Base-by-base conservation (phyloP, 2,888 invertebrate genomes). In the Griposia aprilina region DNA sequence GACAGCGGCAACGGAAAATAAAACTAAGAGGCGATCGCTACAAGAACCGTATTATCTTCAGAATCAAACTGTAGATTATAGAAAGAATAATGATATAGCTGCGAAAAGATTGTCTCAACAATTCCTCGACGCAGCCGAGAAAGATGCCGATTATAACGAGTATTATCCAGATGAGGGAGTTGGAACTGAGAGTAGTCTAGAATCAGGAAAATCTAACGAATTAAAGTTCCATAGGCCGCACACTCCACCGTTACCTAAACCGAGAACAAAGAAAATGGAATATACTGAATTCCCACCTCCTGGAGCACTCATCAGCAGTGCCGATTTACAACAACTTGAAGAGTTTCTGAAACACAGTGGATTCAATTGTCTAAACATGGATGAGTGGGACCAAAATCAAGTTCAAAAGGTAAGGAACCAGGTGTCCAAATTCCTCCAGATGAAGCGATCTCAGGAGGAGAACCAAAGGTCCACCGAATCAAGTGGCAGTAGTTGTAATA, bases 261-360 rank as follows among this genome's bases (percentile, higher is more conserved):
- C 96, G 30, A 93, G 96, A 90, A 95, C 95, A 65, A 97, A 95
- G 89, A 96, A 96, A 93, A 93, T 96, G 48, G 96, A 97, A 88
- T 97, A 96, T 84, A 94, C 94, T 52, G 97, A 97, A 85, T 97
- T 96, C 73, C 97, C 97, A 62, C 97, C 97, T 48, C 97, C 97
- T 55, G 95, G 96, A 59, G 95, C 97, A 83, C 91, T 97, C 6
- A 97, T 97, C 65, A 97, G 97, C 87, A 98, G 97, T 89, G 97
- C 97, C n/a, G 98, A 98, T 85, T 95, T 98, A 71, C 97, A 97
- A 83, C 98, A 98, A 90, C 91, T 98, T 78, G 98, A 98, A 92
- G 98, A 98, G 87, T 98, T 97, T 91, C 93, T 98, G 77, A 98
- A 98, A 93, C 97, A 97, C 78, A 98, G 98, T 90, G 98, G 98